phyloP scores from a whole-genome alignment of 2,888 invertebrate genomes.

The Chrysina gloriosa region DNA sequence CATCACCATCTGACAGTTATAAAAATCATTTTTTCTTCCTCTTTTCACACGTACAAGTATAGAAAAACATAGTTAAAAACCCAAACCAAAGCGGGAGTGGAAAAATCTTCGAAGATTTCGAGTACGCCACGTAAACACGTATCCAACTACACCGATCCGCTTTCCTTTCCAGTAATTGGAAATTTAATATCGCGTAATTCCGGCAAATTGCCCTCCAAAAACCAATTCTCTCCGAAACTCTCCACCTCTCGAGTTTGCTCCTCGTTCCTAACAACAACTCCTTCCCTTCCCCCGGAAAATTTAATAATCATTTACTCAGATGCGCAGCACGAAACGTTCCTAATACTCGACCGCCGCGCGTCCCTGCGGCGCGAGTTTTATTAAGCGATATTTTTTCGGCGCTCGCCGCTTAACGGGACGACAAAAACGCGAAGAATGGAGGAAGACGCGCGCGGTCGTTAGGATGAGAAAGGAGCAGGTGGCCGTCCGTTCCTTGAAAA shows the following conservation, averaged over 20 bases:
- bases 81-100: no score
- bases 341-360: conserved; percentile 16
- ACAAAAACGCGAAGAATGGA: conserved; percentile 52
- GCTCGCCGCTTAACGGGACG: conserved; percentile 55
- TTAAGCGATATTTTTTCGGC: conserved; percentile 58
- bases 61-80: no score
- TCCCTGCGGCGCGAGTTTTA: conserved; percentile 52
- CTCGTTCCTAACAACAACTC: conserved; percentile 22
- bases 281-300: conserved; percentile 35
- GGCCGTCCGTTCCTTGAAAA: conserved; percentile 50
- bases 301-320: conserved; percentile 38
- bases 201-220: conserved; percentile 32
- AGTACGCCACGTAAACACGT: no score
- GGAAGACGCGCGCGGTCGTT: conserved; percentile 54
- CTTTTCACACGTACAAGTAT: no score
- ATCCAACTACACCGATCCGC: no score
- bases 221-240: conserved; percentile 23
- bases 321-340: conserved; percentile 21
- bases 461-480: conserved; percentile 58
- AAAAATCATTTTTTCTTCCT: no score
- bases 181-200: conserved; percentile 40
- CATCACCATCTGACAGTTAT: no score
- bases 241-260: neutral
- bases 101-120: no score
- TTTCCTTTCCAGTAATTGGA: no score